Percentiles rank a stretch among this genome's conserved stretches.
Evolutionary conservation across 2,888 invertebrate genomes (phyloP).

Genomic region (Loripinus fragilis): DNA sequence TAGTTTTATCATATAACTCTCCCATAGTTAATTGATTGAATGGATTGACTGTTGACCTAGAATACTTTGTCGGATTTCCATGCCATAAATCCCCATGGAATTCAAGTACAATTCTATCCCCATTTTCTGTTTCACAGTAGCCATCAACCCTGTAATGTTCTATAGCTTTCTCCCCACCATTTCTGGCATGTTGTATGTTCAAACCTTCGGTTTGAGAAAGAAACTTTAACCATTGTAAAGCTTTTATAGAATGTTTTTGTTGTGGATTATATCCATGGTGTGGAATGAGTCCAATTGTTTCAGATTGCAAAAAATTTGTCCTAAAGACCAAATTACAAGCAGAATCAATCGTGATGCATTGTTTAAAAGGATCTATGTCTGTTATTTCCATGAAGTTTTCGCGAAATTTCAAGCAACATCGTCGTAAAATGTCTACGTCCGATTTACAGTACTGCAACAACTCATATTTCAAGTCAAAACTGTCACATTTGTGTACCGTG

Average conservation of each 20-base stretch:
- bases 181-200: conserved; percentile 38
- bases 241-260: conserved; percentile 54
- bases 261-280: conserved; percentile 50
- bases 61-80: conserved; percentile 32
- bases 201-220: conserved; percentile 18
- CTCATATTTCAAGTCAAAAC: conserved; percentile 46
- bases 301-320: conserved; percentile 32
- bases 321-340: conserved; percentile 41
- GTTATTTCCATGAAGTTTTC: conserved; percentile 36
- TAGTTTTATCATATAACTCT: conserved; percentile 37
- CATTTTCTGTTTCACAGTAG: conserved; percentile 21
- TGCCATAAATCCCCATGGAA: conserved; percentile 54
- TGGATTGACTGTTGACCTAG: conserved; percentile 35
- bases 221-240: conserved; percentile 51
- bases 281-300: conserved; percentile 48
- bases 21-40: conserved; percentile 38
- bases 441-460: conserved; percentile 48
- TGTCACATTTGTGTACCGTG: conserved; percentile 11
- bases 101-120: conserved; percentile 38
- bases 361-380: conserved; percentile 45
- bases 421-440: conserved; percentile 48
- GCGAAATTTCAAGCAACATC: conserved; percentile 46
- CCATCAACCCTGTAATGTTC: conserved; percentile 36
- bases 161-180: conserved; percentile 20
- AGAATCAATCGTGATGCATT: conserved; percentile 42